Base-by-base conservation (phyloP, 2,888 invertebrate species). In the Pyrocoelia pectoralis region DNA sequence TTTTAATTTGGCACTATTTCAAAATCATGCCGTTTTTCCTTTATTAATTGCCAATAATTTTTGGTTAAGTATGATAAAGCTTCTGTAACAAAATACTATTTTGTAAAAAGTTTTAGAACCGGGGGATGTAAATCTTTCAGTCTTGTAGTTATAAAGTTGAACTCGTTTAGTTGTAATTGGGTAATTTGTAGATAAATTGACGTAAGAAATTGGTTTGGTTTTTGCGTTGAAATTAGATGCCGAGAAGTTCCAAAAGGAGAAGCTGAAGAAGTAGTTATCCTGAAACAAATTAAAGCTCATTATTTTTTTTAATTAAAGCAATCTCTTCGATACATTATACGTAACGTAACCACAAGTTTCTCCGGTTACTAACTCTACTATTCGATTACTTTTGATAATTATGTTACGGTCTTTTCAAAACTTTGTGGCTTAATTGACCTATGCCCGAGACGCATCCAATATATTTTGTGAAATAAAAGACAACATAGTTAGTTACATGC, bases 121-220 rank as follows among this genome's bases (percentile, higher is more conserved):
- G 24, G 24, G 50, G 51, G 53, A 56, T 56, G 50, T 56, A 52
- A 43, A 56, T 33, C 13, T 41, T 60, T 63, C 58, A 63, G 63
- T 62, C 56, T 62, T 63, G 57, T 56, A 56, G 38, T 57, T 53
- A 52, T 15, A 54, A 60, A 53, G 43, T 60, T 54, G 28, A 59
- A 51, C 24, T 53, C 24, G 24, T 17, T 1, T 54, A 60, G 38
- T 48, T 53, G 19, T 46, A 51, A 53, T 8, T 33, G 3, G 24
- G 18, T 10, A 54, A 60, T 53, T 57, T 40, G 12, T 18, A 54
- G 43, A 51, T 46, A 40, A 58, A 58, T 58, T 58, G 58, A 58
- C 58, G 13, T 56, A 49, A 28, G n/a, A 33, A 33, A 33, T 46
- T 15, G 18, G 46, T 17, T 17, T 46, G 6, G 9, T 43, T 13